Conservation (phyloP, 92 coral and sea anemone species). For the Umimayanthus kanabou region DNA sequence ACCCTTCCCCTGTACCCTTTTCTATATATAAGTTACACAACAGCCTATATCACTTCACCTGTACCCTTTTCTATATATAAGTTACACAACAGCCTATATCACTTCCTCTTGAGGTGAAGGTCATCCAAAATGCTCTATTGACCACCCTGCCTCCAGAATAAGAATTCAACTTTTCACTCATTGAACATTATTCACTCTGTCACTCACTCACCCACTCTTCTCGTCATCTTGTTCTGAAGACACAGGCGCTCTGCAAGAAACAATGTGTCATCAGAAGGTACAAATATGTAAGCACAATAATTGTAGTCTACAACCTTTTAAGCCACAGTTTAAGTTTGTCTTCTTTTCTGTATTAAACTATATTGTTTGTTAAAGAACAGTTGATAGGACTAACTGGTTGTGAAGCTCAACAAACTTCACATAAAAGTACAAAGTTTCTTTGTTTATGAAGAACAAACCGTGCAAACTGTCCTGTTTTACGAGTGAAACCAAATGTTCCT, state of each 20-base stretch:
- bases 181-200: not conserved
- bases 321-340: not conserved
- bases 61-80: too few relatives aligned
- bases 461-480: too few relatives aligned
- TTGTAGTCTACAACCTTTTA: too few relatives aligned
- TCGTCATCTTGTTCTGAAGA: constrained; percentile 41
- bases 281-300: not conserved
- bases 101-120: not conserved
- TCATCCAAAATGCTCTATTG: not conserved
- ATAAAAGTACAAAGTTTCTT: too few relatives aligned
- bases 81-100: too few relatives aligned
- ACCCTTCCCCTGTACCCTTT: too few relatives aligned
- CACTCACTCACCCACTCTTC: constrained; percentile 14
- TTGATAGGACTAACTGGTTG: too few relatives aligned
- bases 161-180: not conserved
- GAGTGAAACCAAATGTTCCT: too few relatives aligned
- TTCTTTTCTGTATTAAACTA: not conserved
- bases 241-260: not conserved
- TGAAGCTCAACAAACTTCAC: too few relatives aligned
- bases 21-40: too few relatives aligned
- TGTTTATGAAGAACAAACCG: too few relatives aligned
- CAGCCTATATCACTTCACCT: too few relatives aligned
- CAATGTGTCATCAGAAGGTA: not conserved
- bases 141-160: not conserved
- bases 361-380: not conserved